A percentile compares a stretch with the other conserved stretches of the same genome.
Evolutionary conservation across 2,888 invertebrate genomes (phyloP).

Genomic region (Abrostola tripartita): DNA sequence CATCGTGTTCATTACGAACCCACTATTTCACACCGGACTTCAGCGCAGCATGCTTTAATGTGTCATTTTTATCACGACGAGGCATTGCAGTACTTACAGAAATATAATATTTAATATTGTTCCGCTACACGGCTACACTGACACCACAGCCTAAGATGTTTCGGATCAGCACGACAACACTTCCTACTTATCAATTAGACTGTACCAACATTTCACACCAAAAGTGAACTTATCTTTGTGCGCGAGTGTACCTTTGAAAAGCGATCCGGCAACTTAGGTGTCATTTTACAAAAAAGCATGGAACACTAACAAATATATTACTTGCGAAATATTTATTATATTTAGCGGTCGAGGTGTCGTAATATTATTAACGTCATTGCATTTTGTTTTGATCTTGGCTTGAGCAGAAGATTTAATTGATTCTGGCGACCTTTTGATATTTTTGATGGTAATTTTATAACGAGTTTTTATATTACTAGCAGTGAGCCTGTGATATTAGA

Average conservation of each 20-base stretch:
- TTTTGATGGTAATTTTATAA: constrained; percentile 16
- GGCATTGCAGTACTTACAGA: background rate
- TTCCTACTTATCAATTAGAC: constrained; percentile 71
- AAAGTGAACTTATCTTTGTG: constrained; percentile 24
- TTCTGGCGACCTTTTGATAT: constrained; percentile 32
- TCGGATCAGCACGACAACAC: constrained; percentile 40
- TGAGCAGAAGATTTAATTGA: background rate
- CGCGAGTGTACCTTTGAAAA: constrained; percentile 35
- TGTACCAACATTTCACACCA: constrained; percentile 48
- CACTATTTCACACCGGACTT: too few relatives aligned
- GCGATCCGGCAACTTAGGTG: constrained; percentile 23
- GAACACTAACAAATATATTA: constrained; percentile 9
- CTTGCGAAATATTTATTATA: constrained; percentile 15
- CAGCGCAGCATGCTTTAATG: too few relatives aligned
- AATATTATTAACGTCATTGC: background rate
- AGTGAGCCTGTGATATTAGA: background rate
- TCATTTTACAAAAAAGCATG: constrained; percentile 43
- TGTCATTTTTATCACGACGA: too few relatives aligned
- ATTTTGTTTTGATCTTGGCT: constrained; percentile 3
- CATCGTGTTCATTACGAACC: too few relatives aligned
- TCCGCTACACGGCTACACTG: constrained; percentile 37
- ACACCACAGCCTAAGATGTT: constrained; percentile 54
- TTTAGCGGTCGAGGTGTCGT: constrained; percentile 8
- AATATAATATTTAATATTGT: constrained; percentile 8
- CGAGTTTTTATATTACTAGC: constrained; percentile 7